Base-by-base conservation (phyloP, 2,113 vertebrate species). In the Cercopithecus mona region DNA sequence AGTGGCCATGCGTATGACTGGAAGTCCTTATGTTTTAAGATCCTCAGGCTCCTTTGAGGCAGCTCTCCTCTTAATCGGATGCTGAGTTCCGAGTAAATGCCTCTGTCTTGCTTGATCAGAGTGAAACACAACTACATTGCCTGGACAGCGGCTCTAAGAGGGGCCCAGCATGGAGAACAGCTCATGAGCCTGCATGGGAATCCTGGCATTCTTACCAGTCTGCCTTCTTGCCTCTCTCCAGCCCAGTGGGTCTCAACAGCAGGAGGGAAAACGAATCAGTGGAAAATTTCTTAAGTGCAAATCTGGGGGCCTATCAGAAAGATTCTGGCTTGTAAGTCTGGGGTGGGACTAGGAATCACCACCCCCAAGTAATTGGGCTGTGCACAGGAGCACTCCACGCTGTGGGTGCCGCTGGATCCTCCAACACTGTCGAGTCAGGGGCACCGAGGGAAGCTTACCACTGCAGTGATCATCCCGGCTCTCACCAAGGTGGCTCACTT, bases 1-100 rank as follows among this genome's bases (percentile, higher is more conserved):
- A 12, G 23, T 16, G 20, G 57, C 55, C 43, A 5, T 55, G 64
- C 2, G 0, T 8, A 5, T 1, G 27, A 17, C 12, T 8, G 6
- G 32, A 30, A 59, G 10, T 4, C 32, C 23, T 55, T 80, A 75
- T 97, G 90, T 90, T 92, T 76, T 80, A 95, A 87, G 92, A 52
- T 93, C 45, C 91, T 83, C 79, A 57, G 81, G 13, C 14, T 30
- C 32, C 8, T 13, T 3, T 6, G 27, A 68, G 48, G 82, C 76
- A 35, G 64, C 55, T 84, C 38, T 64, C 52, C 25, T 23, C 25
- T 75, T 64, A 38, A 18, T 11, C 0, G 0, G 57, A 61, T 0
- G 0, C 76, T n/a, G 64, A 90, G 64, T 22, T 30, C 45, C 35
- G 35, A 85, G 68, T 16, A 40, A 35, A 23, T 7, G 23, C n/a